Conservation (phyloP, 2,797 vertebrate genomes). For the Petrocephalus schoutedeni region DNA sequence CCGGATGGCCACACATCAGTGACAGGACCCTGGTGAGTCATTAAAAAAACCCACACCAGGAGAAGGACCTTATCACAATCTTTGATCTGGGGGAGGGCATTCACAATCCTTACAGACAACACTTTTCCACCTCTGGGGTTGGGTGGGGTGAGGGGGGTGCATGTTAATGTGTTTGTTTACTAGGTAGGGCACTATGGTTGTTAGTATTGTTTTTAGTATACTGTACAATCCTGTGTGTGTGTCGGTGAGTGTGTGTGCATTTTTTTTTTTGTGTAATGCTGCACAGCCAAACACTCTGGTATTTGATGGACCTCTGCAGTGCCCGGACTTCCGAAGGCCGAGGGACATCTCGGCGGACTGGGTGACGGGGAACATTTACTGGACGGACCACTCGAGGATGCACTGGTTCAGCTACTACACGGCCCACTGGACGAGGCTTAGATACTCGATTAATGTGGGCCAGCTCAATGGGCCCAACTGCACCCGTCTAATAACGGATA, state of each 20-base stretch:
- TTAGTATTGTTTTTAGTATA: too few species aligned
- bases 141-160: not conserved
- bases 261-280: not conserved
- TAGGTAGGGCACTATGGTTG: not conserved
- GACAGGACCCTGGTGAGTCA: not conserved
- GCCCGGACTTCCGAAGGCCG: constrained; percentile 74
- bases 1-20: not conserved
- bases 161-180: constrained; percentile 8
- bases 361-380: constrained; percentile 78
- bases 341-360: constrained; percentile 77
- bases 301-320: constrained; percentile 50
- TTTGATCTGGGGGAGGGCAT: not conserved
- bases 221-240: not conserved
- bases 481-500: constrained; percentile 75
- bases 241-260: not conserved
- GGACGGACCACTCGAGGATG: constrained; percentile 81
- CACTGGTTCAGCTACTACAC: constrained; percentile 80
- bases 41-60: not conserved
- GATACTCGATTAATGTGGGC: constrained; percentile 77
- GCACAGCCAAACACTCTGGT: not conserved
- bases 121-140: not conserved
- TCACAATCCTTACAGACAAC: not conserved
- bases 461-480: constrained; percentile 74
- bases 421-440: constrained; percentile 73
- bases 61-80: constrained; percentile 14